Conservation (phyloP, 2,888 invertebrate genomes). For the Villa cingulata region DNA sequence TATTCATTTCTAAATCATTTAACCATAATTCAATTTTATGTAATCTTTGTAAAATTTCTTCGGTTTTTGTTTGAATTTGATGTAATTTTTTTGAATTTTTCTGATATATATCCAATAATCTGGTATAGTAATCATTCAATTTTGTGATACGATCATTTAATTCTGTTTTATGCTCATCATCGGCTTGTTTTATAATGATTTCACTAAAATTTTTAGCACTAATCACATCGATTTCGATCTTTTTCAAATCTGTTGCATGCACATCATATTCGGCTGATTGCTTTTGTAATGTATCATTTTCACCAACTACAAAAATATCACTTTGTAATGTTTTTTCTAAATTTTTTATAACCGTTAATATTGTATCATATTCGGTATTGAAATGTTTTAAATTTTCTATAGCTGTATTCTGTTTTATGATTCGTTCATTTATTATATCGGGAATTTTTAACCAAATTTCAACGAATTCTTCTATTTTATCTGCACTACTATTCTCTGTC, state of each 20-base stretch:
- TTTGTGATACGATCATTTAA: constrained; percentile 25
- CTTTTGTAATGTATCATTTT: constrained; percentile 17
- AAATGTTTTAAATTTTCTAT: constrained; percentile 35
- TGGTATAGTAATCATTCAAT: constrained; percentile 27
- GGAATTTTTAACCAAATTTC: constrained; percentile 29
- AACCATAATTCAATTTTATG: constrained; percentile 46
- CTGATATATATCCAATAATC: constrained; percentile 26
- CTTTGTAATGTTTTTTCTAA: constrained; percentile 14
- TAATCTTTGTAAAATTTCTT: constrained; percentile 26
- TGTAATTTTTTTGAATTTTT: constrained; percentile 25
- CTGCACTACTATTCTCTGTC: constrained; percentile 16
- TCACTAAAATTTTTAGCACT: constrained; percentile 35
- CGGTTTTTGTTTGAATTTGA: constrained; percentile 25
- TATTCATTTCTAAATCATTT: constrained; percentile 44
- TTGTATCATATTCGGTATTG: constrained; percentile 29
- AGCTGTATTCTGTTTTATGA: constrained; percentile 34
- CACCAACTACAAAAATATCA: constrained; percentile 18
- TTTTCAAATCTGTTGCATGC: constrained; percentile 29
- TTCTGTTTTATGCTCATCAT: constrained; percentile 22
- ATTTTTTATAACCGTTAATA: constrained; percentile 16
- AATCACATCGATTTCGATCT: constrained; percentile 35
- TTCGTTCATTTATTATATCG: constrained; percentile 27
- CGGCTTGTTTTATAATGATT: constrained; percentile 31
- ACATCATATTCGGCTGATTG: constrained; percentile 16
- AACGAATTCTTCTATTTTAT: constrained; percentile 22